Evolutionary conservation across 1,140 invertebrate genomes (phyloP).

Genomic region (Aplysia californica): DNA sequence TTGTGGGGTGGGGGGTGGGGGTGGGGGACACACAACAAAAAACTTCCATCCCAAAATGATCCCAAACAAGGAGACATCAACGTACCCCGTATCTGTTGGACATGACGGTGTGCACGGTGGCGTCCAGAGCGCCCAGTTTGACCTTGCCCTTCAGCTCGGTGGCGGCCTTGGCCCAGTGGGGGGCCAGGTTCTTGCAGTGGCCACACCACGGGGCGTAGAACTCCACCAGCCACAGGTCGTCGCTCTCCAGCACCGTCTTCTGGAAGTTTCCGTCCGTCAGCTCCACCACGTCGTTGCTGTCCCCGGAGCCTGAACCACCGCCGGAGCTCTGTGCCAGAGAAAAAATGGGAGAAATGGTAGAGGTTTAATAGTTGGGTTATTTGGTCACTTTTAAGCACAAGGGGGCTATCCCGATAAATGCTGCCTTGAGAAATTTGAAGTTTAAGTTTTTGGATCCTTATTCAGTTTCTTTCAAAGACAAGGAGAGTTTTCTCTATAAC

Average conservation of each 20-base stretch:
- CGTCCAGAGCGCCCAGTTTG: conserved; percentile 96
- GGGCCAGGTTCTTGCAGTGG: conserved; percentile 94
- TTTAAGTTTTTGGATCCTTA: too few relatives aligned
- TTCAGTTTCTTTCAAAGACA: too few relatives aligned
- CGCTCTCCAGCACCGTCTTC: conserved; percentile 86
- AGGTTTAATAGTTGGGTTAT: too few relatives aligned
- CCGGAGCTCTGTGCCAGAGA: conserved; percentile 11
- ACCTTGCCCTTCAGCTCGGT: conserved; percentile 91
- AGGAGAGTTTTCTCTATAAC: too few relatives aligned
- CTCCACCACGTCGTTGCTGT: conserved; percentile 86
- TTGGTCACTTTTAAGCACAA: too few relatives aligned
- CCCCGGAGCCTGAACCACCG: conserved; percentile 52
- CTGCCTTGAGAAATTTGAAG: too few relatives aligned
- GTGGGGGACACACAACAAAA: too few relatives aligned
- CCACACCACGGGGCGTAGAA: conserved; percentile 90
- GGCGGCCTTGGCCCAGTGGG: conserved; percentile 95
- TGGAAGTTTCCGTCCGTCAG: conserved; percentile 96
- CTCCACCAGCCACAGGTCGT: conserved; percentile 96
- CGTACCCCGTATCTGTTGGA: conserved; percentile 72
- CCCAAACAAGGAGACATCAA: too few relatives aligned
- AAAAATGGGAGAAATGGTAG: neutral
- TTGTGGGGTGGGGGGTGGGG: too few relatives aligned
- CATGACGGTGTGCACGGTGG: conserved; percentile 88
- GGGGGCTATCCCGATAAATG: too few relatives aligned
- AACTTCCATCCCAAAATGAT: too few relatives aligned